phyloP scores from a whole-genome alignment of 2,797 vertebrate species.

The Channa striata region DNA sequence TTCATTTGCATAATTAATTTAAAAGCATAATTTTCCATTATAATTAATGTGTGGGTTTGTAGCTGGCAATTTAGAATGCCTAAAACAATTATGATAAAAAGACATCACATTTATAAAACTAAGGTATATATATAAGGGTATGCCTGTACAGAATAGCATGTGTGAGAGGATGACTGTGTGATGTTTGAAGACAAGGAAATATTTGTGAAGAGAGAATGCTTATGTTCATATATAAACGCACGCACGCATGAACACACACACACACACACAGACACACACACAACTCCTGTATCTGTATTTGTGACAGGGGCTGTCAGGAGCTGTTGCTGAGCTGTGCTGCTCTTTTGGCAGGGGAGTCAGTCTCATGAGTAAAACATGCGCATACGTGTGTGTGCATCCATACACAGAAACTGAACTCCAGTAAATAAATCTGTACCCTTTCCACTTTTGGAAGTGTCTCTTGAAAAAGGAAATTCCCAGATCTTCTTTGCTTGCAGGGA shows the following conservation, averaged over 20 bases:
- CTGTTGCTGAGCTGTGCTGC: conserved; percentile 45
- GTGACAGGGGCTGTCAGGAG: conserved; percentile 65
- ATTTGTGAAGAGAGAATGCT: conserved; percentile 36
- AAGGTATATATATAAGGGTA: background rate
- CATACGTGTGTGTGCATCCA: conserved; percentile 3
- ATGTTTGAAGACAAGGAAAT: conserved; percentile 4
- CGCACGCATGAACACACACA: too few species aligned
- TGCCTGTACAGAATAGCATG: too few species aligned
- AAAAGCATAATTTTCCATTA: background rate
- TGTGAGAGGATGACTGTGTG: background rate
- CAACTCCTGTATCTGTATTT: conserved; percentile 19
- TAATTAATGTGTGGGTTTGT: background rate
- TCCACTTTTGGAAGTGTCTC: conserved; percentile 1
- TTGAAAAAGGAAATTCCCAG: conserved; percentile 23
- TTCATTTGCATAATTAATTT: conserved; percentile 13
- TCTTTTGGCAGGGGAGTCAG: conserved; percentile 45
- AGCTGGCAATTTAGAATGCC: background rate
- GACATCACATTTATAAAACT: background rate
- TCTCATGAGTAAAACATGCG: conserved; percentile 43
- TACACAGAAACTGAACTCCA: background rate
- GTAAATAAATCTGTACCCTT: conserved; percentile 22
- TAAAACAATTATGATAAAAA: background rate
- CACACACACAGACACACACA: too few species aligned
- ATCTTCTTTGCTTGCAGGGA: conserved; percentile 18
- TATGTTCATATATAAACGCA: conserved; percentile 40